Evolutionary conservation across 2,888 invertebrate species (phyloP), one percentile per base, ranked within the genome.

Genomic region (Clostera curtula): DNA sequence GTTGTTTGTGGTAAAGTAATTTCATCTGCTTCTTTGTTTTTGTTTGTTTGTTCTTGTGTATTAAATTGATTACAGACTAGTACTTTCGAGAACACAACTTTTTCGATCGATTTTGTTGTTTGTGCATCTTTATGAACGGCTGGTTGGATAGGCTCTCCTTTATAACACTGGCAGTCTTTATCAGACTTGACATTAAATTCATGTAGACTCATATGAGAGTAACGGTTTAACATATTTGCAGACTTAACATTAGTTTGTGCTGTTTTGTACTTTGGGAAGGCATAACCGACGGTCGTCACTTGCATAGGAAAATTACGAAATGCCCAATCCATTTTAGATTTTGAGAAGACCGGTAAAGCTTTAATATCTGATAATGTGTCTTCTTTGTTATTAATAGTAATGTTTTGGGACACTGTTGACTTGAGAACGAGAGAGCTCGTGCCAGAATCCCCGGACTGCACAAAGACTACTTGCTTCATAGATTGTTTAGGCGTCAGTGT

Each of bases 371-470:
- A 14, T 15, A 58, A 31, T 2, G 32, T 49, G 2, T 60, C 46
- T 3, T 39, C 25, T 29, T 46, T 43, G 14, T 44, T 30, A 15
- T 40, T 47, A 6, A 55, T 27, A 27, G 50, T 47, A 3, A 49
- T 17, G 12, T 45, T 57, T 35, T 56, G 53, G 3, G 70, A 53
- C 6, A 61, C 23, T 10, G 57, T 49, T 1, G 69, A 56, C 30
- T 70, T 60, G 1, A 70, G 35, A 8, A 73, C 36, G 4, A 73
- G 11, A 2, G 76, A 65, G 14, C 53, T 53, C 9, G 59, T 47
- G 38, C n/a, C n/a, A n/a, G n/a, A n/a, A n/a, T 79, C 77, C 11
- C 76, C 73, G 2, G 75, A 67, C 23, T 74, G 71, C 16, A 73
- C 38, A 10, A 72, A 39, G 15, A 71, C 49, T 12, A 63, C 34